These are phyloP conservation scores for Catocala sponsa DNA, from an alignment of 2,888 invertebrate species.

Conservation along the genomic window DNA sequence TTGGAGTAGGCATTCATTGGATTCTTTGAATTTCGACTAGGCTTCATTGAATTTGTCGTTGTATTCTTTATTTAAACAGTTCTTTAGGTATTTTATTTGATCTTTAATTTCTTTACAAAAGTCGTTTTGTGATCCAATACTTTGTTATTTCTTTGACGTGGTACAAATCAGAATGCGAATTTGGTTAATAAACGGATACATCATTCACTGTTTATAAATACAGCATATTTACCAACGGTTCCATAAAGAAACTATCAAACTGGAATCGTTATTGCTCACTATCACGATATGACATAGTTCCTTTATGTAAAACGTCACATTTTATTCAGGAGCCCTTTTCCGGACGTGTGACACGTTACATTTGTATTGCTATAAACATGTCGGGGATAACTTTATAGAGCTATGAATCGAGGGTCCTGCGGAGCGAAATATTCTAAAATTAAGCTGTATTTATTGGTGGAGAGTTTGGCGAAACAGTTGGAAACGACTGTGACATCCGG, in stretches of 20 bases:
- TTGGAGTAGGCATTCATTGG: slow-evolving; percentile 23
- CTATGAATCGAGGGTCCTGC: slow-evolving; percentile 63
- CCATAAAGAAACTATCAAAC: slow-evolving; percentile 41
- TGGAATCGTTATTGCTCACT: slow-evolving; percentile 36
- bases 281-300: slow-evolving; percentile 46
- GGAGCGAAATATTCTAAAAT: slow-evolving; percentile 79
- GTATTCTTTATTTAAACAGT: slow-evolving; percentile 1
- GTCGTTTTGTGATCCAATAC: too few relatives aligned
- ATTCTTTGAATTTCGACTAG: slow-evolving; percentile 31
- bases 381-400: slow-evolving; percentile 65
- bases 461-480: slow-evolving; percentile 67
- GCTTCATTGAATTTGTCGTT: slow-evolving; percentile 18
- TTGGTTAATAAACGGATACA: slow-evolving; percentile 7
- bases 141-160: not conserved
- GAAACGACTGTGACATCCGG: slow-evolving; percentile 80
- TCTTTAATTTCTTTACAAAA: not conserved
- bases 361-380: slow-evolving; percentile 67
- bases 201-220: slow-evolving; percentile 29
- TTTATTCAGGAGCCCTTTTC: slow-evolving; percentile 49
- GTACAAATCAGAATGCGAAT: not conserved
- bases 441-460: slow-evolving; percentile 74
- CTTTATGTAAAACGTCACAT: slow-evolving; percentile 47
- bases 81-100: slow-evolving; percentile 11
- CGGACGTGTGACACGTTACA: slow-evolving; percentile 56
- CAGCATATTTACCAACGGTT: slow-evolving; percentile 33